Conservation (phyloP, 2,888 invertebrate genomes). For the Hoplodrina ambigua region DNA sequence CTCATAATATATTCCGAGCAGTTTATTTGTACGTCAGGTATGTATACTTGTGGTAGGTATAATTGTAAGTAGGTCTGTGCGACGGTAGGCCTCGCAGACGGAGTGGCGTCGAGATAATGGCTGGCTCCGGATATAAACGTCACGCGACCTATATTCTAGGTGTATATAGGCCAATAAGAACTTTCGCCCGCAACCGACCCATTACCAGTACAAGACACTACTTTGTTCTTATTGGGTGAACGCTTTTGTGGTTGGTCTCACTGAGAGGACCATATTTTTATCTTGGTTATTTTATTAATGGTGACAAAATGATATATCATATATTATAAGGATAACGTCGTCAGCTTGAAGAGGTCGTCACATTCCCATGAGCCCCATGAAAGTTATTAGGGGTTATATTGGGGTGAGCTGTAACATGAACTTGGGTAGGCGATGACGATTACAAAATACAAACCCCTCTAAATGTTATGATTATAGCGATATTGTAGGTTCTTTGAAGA, state of each 20-base stretch:
- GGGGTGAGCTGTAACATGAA: constrained; percentile 24
- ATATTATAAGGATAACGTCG: constrained; percentile 7
- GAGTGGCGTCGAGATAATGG: constrained; percentile 76
- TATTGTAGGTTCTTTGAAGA: constrained; percentile 9
- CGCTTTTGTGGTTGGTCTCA: constrained; percentile 26
- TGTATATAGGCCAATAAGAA: constrained; percentile 57
- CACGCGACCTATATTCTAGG: constrained; percentile 66
- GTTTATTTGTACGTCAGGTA: constrained; percentile 51
- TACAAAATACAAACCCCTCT: constrained; percentile 2
- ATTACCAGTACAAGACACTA: constrained; percentile 45
- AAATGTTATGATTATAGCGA: constrained; percentile 14
- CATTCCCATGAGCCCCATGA: constrained; percentile 20
- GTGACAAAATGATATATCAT: background rate
- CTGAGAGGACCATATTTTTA: constrained; percentile 12
- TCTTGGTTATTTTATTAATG: constrained; percentile 31
- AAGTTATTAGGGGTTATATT: constrained; percentile 29
- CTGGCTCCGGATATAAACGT: constrained; percentile 62
- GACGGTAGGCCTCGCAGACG: constrained; percentile 70
- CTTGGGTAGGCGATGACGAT: constrained; percentile 21
- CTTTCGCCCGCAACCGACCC: constrained; percentile 49
- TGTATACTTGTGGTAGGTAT: constrained; percentile 38
- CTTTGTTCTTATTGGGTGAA: constrained; percentile 42
- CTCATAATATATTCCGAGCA: constrained; percentile 49
- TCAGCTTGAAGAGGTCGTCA: constrained; percentile 12
- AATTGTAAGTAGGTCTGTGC: constrained; percentile 44